Evolutionary conservation across 2,888 invertebrate species (phyloP), one percentile per base, ranked within the genome.

Genomic region (Anoncus sp.): DNA sequence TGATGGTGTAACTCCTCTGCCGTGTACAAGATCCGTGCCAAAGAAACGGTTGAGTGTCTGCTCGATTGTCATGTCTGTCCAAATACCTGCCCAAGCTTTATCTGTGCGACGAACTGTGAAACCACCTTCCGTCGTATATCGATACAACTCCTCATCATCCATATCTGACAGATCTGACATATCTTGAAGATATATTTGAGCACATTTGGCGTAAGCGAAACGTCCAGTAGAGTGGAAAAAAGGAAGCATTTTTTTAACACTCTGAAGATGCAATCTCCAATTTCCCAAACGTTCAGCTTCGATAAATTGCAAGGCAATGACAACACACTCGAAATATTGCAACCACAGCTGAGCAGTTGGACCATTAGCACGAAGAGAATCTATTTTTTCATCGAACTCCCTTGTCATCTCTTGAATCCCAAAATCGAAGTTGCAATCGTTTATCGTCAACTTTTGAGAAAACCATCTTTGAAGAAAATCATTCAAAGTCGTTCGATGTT

Each of bases 251-350:
- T 80, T 65, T 6, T 84, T 63, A 55, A 69, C 78, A 14, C 77
- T 60, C 18, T 86, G 72, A 74, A 85, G 82, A 20, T 81, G 47
- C 12, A 38, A 10, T 12, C 70, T 22, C 81, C 84, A 84, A 69
- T 84, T 73, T 18, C 82, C 77, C 63, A 53, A 38, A 24, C 82
- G 71, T 72, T 85, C 84, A 6, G 81, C 81, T 65, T 83, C 79
- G 7, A 82, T 76, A 51, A 79, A 82, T 40, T 77, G 75, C 14
- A 80, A 10, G 5, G 38, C 38, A 38, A 38, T 10, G 2, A 38
- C 10, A 38, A 38, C 62, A 31, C 49, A 20, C n/a, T 49, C 3
- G 1, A 70, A 60, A 31, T 35, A 14, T 24, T 38, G 38, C 10
- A 38, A 2, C 38, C 31, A 31, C 7, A 31, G 7, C 7, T 31